phyloP scores from a whole-genome alignment of 2,797 vertebrate genomes.

The Acipenser oxyrinchus region DNA sequence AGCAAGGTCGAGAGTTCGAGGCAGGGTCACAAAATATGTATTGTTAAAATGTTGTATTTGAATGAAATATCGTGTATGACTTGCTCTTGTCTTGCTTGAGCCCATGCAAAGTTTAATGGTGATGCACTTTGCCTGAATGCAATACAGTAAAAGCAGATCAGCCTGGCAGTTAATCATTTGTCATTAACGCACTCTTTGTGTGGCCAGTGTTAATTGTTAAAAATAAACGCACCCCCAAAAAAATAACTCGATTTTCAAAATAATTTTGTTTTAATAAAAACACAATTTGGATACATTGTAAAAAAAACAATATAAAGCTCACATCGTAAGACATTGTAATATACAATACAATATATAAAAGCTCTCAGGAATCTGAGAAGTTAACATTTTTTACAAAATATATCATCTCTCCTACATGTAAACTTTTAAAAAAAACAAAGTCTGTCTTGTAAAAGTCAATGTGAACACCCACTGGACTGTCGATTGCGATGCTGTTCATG shows the following conservation, averaged over 20 bases:
- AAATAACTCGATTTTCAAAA: conserved; percentile 15
- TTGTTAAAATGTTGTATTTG: too few species aligned
- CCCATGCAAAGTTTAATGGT: too few species aligned
- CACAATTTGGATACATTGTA: conserved; percentile 22
- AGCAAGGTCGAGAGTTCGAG: too few species aligned
- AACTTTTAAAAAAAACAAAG: conserved; percentile 44
- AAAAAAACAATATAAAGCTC: conserved; percentile 20
- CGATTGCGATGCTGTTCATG: conserved; percentile 45
- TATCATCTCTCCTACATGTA: conserved; percentile 50
- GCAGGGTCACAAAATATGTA: too few species aligned
- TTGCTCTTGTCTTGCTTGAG: too few species aligned
- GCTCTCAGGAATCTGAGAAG: conserved; percentile 25
- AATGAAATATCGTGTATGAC: too few species aligned
- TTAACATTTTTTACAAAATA: conserved; percentile 52
- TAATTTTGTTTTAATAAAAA: conserved; percentile 27
- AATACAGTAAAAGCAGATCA: too few species aligned
- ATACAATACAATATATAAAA: conserved; percentile 24
- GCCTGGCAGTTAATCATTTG: too few species aligned
- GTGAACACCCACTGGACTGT: conserved; percentile 35
- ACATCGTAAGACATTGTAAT: conserved; percentile 26
- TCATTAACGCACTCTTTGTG: too few species aligned
- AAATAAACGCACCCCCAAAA: too few species aligned
- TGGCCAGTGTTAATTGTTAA: too few species aligned
- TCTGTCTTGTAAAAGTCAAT: conserved; percentile 47
- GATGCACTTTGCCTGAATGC: too few species aligned